phyloP scores from a whole-genome alignment of 1,140 invertebrate genomes.

The Nixonia krombeini region DNA sequence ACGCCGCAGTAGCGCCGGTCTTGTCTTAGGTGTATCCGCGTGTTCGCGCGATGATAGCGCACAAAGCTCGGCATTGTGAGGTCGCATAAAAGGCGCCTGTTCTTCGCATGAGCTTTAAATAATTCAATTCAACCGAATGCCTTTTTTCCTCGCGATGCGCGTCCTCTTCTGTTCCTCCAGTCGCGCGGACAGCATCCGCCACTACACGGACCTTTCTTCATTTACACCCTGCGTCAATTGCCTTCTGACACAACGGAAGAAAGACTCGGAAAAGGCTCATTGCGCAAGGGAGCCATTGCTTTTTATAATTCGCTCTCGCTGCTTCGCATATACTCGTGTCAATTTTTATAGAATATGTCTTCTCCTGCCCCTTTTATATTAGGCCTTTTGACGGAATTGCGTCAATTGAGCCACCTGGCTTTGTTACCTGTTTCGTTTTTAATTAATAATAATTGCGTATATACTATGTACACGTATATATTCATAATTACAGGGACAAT shows the following conservation, averaged over 20 bases:
- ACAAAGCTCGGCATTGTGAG: slow-evolving; percentile 67
- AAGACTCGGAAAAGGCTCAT: slow-evolving; percentile 42
- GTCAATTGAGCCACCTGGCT: slow-evolving; percentile 33
- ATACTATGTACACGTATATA: no score
- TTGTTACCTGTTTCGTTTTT: slow-evolving; percentile 27
- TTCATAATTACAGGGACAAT: no score
- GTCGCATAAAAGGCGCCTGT: slow-evolving; percentile 65
- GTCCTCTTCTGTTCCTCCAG: slow-evolving; percentile 45
- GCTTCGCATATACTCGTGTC: slow-evolving; percentile 37
- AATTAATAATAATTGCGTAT: slow-evolving; percentile 47
- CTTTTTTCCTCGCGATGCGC: slow-evolving; percentile 41
- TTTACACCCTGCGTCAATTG: slow-evolving; percentile 52
- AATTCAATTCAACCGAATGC: slow-evolving; percentile 70
- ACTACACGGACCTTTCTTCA: slow-evolving; percentile 47
- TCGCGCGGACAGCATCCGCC: slow-evolving; percentile 42
- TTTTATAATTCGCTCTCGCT: slow-evolving; percentile 37
- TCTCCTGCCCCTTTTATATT: slow-evolving; percentile 21
- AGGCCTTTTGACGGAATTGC: slow-evolving; percentile 35
- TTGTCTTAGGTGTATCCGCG: slow-evolving; percentile 42
- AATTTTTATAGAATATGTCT: slow-evolving; percentile 39
- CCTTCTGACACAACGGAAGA: slow-evolving; percentile 56
- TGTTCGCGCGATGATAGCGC: slow-evolving; percentile 38
- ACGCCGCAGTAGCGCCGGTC: slow-evolving; percentile 22
- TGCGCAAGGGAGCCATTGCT: slow-evolving; percentile 31
- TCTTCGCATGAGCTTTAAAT: slow-evolving; percentile 67